Evolutionary conservation across 2,888 invertebrate species (phyloP), one percentile per base, ranked within the genome.

Genomic region (Piscicola geometra): DNA sequence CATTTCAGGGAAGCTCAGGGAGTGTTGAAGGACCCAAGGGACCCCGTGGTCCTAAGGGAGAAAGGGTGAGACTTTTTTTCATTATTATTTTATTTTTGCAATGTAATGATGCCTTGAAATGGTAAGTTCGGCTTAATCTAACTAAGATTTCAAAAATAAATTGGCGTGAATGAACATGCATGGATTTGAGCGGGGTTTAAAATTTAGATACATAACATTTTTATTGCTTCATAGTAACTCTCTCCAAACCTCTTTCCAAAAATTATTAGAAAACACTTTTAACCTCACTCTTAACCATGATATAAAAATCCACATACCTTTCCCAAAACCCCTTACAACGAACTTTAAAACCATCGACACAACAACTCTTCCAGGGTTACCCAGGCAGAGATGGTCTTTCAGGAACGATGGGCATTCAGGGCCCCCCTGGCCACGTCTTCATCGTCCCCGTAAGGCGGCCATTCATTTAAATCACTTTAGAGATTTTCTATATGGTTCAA

Each of bases 381-480:
- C 86, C 89, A 1, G 94, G 94, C 0, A 88, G 92, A 79, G 89
- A 91, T 80, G 94, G 94, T 1, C 84, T 91, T 1, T 87, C 89
- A 71, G 94, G 94, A 0, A 88, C 89, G 60, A 87, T 89, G 80
- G 94, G 94, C 50, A 87, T 89, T 76, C 88, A 90, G 5, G 94
- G 94, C 56, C 89, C 93, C 9, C 93, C 93, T 1, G 94, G 94
- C 73, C 92, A 94, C 82, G 92, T 94, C 3, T 93, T 94, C 84
- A 90, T 94, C 84, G 91, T 94, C 79, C 94, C 94, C 33, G 93
- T 93, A 88, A 88, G 88, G 85, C 12, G 32, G 18, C 76, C 77
- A 68, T 56, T 64, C 47, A 21, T n/a, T 56, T 5, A 5, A 56
- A 41, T 41, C 41, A 15, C 41, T 41, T 41, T 41, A 15, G 15